Evolutionary conservation across 2,113 vertebrate species (phyloP), one percentile per base, ranked within the genome.

Genomic region (Brachyhypopomus occidentalis): DNA sequence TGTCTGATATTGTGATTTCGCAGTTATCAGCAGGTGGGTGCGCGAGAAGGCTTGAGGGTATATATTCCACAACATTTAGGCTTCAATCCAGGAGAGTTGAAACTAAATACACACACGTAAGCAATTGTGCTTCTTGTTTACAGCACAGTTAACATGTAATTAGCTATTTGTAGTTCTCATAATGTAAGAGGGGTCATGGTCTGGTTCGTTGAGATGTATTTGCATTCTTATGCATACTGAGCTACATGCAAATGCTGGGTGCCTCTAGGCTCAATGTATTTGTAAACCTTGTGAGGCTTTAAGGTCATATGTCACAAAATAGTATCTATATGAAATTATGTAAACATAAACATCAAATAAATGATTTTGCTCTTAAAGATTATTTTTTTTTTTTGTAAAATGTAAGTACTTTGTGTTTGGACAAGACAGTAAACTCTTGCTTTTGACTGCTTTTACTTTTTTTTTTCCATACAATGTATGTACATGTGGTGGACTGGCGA

Each of bases 1-100:
- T 59, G 6, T 41, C 38, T 55, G 34, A 25, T 60, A 23, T 67
- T 76, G 16, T 59, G 23, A 76, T 76, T 48, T 62, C 34, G 41
- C 20, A 64, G 34, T 62, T 22, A 19, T 76, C 45, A 52, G 45
- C 45, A 59, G n/a, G 17, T 77, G 38, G 34, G 48, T 27, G 23
- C 16, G 19, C 25, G 30, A 19, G 38, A 45, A 27, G 59, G 23
- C 6, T 38, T 7, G 12, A 41, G 60, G 41, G 60, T 52, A 38
- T 76, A 60, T 38, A 45, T 48, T 48, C 34, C 34, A n/a, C 52
- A 16, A 70, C 17, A 30, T 17, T 14, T 9, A 38, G 56, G 9
- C 55, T n/a, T 34, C 16, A 17, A 41, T 22, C 22, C 16, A 56
- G 9, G 23, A 19, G 45, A 20, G 34, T 27, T 16, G 11, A 22